These are phyloP conservation scores for Himalopsyche anomala DNA, from an alignment of 2,888 invertebrate species.

Conservation along the genomic window DNA sequence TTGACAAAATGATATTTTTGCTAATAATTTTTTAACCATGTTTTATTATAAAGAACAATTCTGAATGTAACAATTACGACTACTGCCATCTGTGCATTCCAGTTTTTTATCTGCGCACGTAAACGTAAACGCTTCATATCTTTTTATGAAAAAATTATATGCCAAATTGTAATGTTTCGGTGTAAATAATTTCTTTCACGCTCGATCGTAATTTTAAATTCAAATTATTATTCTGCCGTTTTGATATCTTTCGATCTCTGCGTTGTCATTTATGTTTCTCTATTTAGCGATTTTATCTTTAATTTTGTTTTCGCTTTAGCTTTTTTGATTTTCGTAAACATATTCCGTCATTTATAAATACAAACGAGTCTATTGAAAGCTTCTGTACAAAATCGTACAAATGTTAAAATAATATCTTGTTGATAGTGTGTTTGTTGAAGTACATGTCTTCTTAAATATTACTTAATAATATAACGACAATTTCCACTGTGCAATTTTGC, in stretches of 20 bases:
- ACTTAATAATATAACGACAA: slow-evolving; percentile 32
- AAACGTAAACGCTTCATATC: slow-evolving; percentile 36
- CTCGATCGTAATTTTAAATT: slow-evolving; percentile 14
- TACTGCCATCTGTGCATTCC: slow-evolving; percentile 58
- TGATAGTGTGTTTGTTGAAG: slow-evolving; percentile 35
- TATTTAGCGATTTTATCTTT: slow-evolving; percentile 11
- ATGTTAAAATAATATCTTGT: slow-evolving; percentile 38
- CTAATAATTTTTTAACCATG: slow-evolving; percentile 42
- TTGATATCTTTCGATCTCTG: slow-evolving; percentile 18
- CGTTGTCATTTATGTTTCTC: background rate
- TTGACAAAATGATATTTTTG: slow-evolving; percentile 43
- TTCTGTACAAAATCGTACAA: slow-evolving; percentile 43
- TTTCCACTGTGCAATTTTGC: slow-evolving; percentile 11
- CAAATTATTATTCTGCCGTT: background rate
- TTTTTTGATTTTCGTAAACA: slow-evolving; percentile 28
- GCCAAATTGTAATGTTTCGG: slow-evolving; percentile 39
- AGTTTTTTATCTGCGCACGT: slow-evolving; percentile 45
- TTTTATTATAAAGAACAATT: slow-evolving; percentile 32
- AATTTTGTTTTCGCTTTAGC: background rate
- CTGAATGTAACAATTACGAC: slow-evolving; percentile 6
- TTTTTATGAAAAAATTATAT: slow-evolving; percentile 29
- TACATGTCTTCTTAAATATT: slow-evolving; percentile 19
- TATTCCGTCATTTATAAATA: slow-evolving; percentile 38
- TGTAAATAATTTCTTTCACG: slow-evolving; percentile 41
- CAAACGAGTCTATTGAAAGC: slow-evolving; percentile 40